A percentile compares a stretch with the other conserved stretches of the same genome.
These are phyloP conservation scores for Pogoniulus pusillus DNA, from an alignment of 2,797 vertebrate genomes.

Conservation along the genomic window DNA sequence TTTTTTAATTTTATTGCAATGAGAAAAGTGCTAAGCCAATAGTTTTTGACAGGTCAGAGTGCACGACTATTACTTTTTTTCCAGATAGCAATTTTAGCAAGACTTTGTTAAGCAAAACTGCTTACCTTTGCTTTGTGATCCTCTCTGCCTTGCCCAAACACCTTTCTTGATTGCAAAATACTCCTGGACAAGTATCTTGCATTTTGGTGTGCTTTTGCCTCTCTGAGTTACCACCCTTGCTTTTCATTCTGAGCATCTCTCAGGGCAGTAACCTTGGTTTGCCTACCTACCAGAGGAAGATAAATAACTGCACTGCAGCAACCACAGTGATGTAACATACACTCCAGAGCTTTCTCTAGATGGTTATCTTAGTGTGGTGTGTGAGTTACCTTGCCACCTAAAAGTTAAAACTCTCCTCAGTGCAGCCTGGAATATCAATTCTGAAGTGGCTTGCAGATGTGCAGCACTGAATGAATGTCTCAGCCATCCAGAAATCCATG, in stretches of 20 bases:
- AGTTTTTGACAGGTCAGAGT: background rate
- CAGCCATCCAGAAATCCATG: fast-evolving
- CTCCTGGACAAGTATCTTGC: background rate
- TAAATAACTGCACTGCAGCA: fast-evolving
- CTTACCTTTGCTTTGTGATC: background rate
- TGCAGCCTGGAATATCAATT: background rate
- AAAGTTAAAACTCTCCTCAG: background rate
- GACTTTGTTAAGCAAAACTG: background rate
- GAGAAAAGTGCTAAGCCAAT: background rate
- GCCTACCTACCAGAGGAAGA: no score
- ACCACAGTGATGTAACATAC: fast-evolving
- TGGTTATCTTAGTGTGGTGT: background rate
- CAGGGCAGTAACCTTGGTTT: background rate
- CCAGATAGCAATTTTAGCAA: background rate
- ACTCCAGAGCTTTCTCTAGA: background rate
- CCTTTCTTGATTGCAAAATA: background rate
- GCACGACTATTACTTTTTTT: background rate
- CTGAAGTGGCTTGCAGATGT: background rate
- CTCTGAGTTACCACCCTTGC: no score
- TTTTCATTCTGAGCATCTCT: background rate
- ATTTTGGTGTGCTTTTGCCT: background rate
- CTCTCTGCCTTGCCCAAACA: background rate
- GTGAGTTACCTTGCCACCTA: background rate
- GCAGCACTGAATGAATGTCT: background rate
- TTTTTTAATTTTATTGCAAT: background rate